Conservation (phyloP, 1,140 invertebrate species). For the Heliconius hewitsoni region DNA sequence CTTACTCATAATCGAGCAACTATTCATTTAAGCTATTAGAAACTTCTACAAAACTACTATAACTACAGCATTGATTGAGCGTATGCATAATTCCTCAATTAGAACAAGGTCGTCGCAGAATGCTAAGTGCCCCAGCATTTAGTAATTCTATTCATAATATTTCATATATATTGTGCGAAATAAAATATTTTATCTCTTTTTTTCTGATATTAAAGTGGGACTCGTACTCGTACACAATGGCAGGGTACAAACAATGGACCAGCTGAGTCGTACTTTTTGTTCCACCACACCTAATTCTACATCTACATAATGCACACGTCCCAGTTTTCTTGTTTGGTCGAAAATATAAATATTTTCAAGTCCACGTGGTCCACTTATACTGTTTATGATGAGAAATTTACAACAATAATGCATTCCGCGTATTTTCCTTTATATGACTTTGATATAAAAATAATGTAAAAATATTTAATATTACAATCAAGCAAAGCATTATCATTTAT, state of each 20-base stretch:
- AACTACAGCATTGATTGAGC: background rate
- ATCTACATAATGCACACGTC: conserved; percentile 50
- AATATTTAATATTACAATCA: too few relatives aligned
- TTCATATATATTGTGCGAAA: conserved; percentile 2
- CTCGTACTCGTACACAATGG: conserved; percentile 27
- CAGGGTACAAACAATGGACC: conserved; percentile 46
- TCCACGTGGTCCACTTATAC: background rate
- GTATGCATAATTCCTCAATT: background rate
- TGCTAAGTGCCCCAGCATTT: background rate
- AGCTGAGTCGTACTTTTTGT: conserved; percentile 58
- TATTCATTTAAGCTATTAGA: background rate
- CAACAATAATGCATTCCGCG: too few relatives aligned
- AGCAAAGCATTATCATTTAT: too few relatives aligned
- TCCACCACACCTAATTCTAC: conserved; percentile 54
- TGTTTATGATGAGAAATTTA: too few relatives aligned
- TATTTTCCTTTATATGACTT: too few relatives aligned
- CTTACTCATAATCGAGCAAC: too few relatives aligned
- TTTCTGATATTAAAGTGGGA: conserved; percentile 28
- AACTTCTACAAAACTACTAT: background rate
- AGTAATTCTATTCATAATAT: background rate
- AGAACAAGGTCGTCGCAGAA: background rate
- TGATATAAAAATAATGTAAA: too few relatives aligned
- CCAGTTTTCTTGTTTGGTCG: conserved; percentile 38
- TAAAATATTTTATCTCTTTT: conserved; percentile 29
- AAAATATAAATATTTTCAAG: conserved; percentile 34